phyloP scores from a whole-genome alignment of 2,113 vertebrate genomes.

The Hiodon alosoides region DNA sequence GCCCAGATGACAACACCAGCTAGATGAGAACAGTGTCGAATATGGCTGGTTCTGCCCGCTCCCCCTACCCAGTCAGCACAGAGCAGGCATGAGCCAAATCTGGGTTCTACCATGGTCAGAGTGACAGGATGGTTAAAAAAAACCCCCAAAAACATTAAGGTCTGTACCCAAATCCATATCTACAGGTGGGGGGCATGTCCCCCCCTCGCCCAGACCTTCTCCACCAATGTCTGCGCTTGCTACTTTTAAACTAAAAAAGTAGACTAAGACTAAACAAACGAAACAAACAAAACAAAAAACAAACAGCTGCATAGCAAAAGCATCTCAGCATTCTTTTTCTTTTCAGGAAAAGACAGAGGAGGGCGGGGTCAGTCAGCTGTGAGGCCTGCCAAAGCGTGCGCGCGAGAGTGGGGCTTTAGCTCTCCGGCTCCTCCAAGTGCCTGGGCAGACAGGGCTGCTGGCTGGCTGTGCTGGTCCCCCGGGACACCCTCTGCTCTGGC shows the following conservation, averaged over 20 bases:
- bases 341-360: neutral
- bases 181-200: neutral
- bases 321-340: neutral
- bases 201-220: neutral
- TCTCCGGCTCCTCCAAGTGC: constrained; percentile 85
- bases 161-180: neutral
- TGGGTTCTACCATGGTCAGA: neutral
- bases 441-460: constrained; percentile 77
- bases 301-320: constrained; percentile 23
- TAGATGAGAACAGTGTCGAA: neutral
- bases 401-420: constrained; percentile 48
- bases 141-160: neutral
- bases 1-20: constrained; percentile 25
- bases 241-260: neutral
- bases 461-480: constrained; percentile 72
- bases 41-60: no score
- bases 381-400: neutral
- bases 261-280: neutral
- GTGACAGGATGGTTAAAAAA: no score
- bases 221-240: neutral
- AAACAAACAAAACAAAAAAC: neutral
- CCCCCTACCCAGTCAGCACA: neutral
- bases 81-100: neutral
- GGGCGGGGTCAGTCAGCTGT: neutral
- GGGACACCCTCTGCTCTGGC: constrained; percentile 70